Conservation (phyloP, 2,888 invertebrate species). For the Nemotelus nigrinus region DNA sequence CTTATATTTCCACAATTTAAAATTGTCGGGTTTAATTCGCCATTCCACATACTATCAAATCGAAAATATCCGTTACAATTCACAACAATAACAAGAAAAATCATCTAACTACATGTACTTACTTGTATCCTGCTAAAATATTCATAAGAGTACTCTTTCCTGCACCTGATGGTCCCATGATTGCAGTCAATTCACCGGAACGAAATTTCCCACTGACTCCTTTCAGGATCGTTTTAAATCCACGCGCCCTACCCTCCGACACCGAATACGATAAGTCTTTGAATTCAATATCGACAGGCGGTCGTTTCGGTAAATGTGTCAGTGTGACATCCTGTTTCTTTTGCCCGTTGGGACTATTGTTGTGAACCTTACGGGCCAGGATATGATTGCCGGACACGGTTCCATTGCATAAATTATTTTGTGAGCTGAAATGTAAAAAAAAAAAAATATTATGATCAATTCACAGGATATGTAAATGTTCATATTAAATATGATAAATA, state of each 20-base stretch:
- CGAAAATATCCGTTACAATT: no score
- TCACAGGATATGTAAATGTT: not conserved
- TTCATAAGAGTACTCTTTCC: constrained; percentile 88
- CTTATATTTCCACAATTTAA: no score
- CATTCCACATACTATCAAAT: no score
- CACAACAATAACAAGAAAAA: not conserved
- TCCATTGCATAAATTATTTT: constrained; percentile 79
- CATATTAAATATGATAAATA: not conserved
- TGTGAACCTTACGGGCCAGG: constrained; percentile 77
- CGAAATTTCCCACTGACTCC: constrained; percentile 88
- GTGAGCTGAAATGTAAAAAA: constrained; percentile 68
- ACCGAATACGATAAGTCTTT: constrained; percentile 88
- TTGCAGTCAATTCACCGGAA: constrained; percentile 92
- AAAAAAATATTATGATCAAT: constrained; percentile 5
- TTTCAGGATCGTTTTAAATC: constrained; percentile 87
- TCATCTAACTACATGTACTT: constrained; percentile 60
- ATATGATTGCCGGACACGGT: constrained; percentile 65
- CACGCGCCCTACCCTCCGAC: constrained; percentile 81
- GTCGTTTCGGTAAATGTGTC: constrained; percentile 85
- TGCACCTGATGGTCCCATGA: constrained; percentile 92
- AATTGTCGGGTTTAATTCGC: no score
- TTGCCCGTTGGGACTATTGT: constrained; percentile 72
- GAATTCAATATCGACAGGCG: constrained; percentile 91
- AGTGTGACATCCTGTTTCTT: constrained; percentile 79
- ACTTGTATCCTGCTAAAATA: constrained; percentile 89